Base-by-base conservation (phyloP, 2,113 vertebrate species). In the Mirounga angustirostris region DNA sequence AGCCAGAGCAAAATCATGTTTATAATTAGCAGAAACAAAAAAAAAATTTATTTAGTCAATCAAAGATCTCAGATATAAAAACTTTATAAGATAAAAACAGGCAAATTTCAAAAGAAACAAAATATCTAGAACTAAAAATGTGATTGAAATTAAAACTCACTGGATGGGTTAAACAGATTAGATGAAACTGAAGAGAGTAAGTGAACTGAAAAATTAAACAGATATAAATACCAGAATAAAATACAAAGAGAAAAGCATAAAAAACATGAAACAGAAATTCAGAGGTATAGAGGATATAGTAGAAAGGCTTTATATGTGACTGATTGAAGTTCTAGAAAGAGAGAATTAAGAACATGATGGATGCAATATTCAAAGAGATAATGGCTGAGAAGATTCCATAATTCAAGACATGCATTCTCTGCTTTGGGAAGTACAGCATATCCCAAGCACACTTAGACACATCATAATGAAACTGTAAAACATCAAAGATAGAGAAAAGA, bases 81-180 rank as follows among this genome's bases (percentile, higher is more conserved):
- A 61, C 69, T 85, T 76, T 86, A 89, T 69, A 58, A 28, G 15
- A 82, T 87, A 84, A 93, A 97, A 97, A 69, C 12, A 82, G 24
- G 24, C 28, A 95, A 22, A 73, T 65, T 46, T 86, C 10, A n/a
- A 95, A 96, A 89, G 46, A 14, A 96, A 54, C 9, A 82, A 81
- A 78, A 40, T 76, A 95, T 81, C 40, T 95, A 89, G 58, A 95
- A 76, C 30, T 89, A 93, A 94, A 86, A 86, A 78, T 15, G 2
- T 78, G 13, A 85, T 58, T 96, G 6, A 86, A 78, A 87, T 73
- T 73, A 61, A 43, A 95, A 73, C 0, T 65, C 43, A 82, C 1
- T 73, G 4, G 13, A 58, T 93, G 8, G 12, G n/a, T 81, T 81
- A 67, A 65, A 88, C 6, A 26, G 19, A 89, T 71, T 52, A 86